phyloP scores from a whole-genome alignment of 92 coral and sea anemone species.

The Porites lobata region DNA sequence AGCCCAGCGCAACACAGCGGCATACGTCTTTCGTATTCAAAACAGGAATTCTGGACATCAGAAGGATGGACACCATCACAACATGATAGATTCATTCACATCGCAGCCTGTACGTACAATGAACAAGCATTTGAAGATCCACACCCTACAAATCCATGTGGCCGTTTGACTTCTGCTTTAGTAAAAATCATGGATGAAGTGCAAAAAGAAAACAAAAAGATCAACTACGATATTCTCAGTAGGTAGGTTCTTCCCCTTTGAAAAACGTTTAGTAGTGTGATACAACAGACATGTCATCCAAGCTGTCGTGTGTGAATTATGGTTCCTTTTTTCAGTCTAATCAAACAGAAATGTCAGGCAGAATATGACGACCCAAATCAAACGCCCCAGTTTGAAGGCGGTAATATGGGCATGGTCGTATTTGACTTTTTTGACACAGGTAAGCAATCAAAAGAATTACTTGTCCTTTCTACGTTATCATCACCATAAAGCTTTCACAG shows the following conservation, averaged over 20 bases:
- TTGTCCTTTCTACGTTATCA: background rate
- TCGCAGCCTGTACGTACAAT: constrained; percentile 8
- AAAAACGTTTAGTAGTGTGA: no score
- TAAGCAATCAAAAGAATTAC: background rate
- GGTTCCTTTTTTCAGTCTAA: background rate
- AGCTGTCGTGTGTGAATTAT: no score
- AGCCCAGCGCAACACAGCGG: background rate
- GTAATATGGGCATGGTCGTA: background rate
- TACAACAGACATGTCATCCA: no score
- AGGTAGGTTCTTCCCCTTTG: background rate
- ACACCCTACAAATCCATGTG: background rate
- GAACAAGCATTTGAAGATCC: background rate
- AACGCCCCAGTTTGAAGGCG: background rate
- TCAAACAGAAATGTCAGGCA: background rate
- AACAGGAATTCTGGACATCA: constrained; percentile 16
- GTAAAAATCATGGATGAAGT: constrained; percentile 7
- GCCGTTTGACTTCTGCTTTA: constrained; percentile 9
- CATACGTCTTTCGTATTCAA: background rate
- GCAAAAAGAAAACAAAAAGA: background rate
- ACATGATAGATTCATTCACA: constrained; percentile 5
- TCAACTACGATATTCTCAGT: background rate
- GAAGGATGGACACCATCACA: constrained; percentile 25
- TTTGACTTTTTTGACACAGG: background rate
- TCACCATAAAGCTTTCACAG: no score
- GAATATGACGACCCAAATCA: background rate